Evolutionary conservation across 64 coral and sea anemone genomes (phyloP), one percentile per base, ranked within the genome.

Genomic region (Actinia tenebrosa): DNA sequence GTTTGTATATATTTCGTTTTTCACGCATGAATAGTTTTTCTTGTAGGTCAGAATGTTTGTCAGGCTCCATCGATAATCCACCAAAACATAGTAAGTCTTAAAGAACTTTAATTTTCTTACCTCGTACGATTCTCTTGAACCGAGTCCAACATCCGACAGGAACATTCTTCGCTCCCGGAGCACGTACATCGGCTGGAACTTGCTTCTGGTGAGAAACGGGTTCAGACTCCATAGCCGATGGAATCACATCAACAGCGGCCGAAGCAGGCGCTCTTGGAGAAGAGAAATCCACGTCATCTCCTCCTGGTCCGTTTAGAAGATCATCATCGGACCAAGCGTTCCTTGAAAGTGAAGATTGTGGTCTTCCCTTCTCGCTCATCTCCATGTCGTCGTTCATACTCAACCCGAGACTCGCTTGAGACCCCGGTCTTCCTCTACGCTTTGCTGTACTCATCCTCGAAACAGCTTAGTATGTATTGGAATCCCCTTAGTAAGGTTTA

Each of bases 91-190:
- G 9, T 2, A 2, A 75, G 7, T 75, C 7, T 27, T 42, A 42
- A 15, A 42, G 23, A 42, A 42, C 23, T 42, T 7, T 22, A 66
- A 75, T 75, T 27, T 42, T 25, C 25, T 75, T 88, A 99, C 97
- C 91, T 88, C 97, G 89, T 61, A 99, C 83, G 58, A 99, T 99
- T 54, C 97, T 87, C 58, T 99, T 99, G 72, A 99, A 95, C 46
- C 97, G 89, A 18, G 90, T 95, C 93, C 97, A 91, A 68, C 90
- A 95, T 84, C 97, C 97, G 63, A 99, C 97, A 53, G 97, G 97
- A 1, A 93, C 97, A 60, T 99, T 99, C 78, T 88, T 95, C 61
- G 93, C 89, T 18, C 90, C 97, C 25, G 93, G 91, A 91, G 91
- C 93, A 52, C 97, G 97, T 20, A 93, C 97, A 80, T 99, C 97